Evolutionary conservation across 2,888 invertebrate genomes (phyloP), one percentile per base, ranked within the genome.

Genomic region (Netelia melanura): DNA sequence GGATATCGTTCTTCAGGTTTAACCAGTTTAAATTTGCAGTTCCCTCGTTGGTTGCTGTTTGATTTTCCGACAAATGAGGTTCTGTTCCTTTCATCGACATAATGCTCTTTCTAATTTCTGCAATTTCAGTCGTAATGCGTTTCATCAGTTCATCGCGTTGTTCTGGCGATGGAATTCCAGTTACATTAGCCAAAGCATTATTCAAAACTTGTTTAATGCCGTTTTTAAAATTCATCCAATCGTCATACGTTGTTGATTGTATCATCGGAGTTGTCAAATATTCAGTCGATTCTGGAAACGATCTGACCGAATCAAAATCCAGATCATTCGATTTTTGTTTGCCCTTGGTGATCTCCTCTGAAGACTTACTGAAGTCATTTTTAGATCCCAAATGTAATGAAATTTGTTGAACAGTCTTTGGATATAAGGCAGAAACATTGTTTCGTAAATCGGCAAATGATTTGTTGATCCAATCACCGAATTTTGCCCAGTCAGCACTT

Each of bases 201-300:
- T 85, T 89, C 9, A 91, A 48, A 6, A 79, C 77, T 10, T 78
- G 82, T 11, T 85, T 81, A 2, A 90, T 44, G 3, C 88, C 76
- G 9, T 21, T 74, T 72, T 86, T 90, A 9, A 91, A 89, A 3
- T 25, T 75, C 6, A 86, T 65, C 90, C 90, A 91, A 70, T 90
- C 88, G 0, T 84, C 81, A 78, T 78, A 77, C 2, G 44, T 71
- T 56, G 74, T 23, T 5, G 72, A 23, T 21, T 61, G 79, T 11
- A 14, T 68, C 2, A 43, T 44, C 6, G 70, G 48, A 14, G 2
- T 14, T 3, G 14, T 48, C 2, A 3, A 48, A 48, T 48, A 48
- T 14, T 48, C 2, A 2, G 48, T 80, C 3, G 71, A 10, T 11
- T 72, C 44, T 38, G 43, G 48, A 21, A 83, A 58, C 17, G 81